Conservation (phyloP, 2,797 vertebrate genomes). For the Vultur gryphus region DNA sequence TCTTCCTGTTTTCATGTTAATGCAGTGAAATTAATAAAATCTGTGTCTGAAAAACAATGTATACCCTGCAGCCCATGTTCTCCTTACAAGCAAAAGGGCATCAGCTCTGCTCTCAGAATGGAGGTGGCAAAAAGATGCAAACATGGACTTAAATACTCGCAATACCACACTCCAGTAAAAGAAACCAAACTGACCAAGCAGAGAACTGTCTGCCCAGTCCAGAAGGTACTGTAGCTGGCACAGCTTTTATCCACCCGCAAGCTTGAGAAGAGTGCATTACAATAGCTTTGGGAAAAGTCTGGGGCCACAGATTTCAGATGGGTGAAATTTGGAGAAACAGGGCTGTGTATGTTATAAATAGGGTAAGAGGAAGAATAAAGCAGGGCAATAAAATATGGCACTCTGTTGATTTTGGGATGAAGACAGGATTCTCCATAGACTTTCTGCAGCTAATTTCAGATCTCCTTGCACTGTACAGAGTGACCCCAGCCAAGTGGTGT, state of each 20-base stretch:
- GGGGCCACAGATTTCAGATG: not conserved
- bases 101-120: not conserved
- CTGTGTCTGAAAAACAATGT: not conserved
- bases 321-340: not conserved
- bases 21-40: slow-evolving; percentile 6
- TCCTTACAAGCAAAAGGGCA: not conserved
- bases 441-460: not conserved
- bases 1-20: not conserved
- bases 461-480: not conserved
- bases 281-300: not conserved
- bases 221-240: not conserved
- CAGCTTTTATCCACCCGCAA: not conserved
- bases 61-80: not conserved
- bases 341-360: not conserved
- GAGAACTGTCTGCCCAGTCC: not conserved
- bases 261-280: not conserved
- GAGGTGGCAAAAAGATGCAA: not conserved
- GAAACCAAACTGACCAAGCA: not conserved
- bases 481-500: not conserved
- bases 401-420: not conserved
- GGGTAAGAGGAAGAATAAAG: not conserved
- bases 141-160: not conserved
- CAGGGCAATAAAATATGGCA: not conserved
- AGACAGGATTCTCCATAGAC: not conserved
- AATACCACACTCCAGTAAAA: not conserved